A percentile compares a stretch with the other conserved stretches of the same genome.
phyloP scores from a whole-genome alignment of 2,888 invertebrate species.

The Hirudinaria manillensis region DNA sequence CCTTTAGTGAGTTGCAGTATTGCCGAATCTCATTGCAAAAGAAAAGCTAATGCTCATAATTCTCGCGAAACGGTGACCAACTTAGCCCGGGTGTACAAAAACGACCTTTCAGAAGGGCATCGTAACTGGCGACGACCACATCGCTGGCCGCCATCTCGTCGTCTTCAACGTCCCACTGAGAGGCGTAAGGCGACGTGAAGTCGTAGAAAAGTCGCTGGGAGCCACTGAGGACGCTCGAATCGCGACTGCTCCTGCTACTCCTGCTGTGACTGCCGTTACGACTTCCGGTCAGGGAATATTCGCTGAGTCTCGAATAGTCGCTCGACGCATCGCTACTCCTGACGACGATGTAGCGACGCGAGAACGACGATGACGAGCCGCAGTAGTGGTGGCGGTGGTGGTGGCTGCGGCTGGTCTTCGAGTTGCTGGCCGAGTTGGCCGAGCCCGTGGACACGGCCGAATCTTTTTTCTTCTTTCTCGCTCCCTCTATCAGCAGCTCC shows the following conservation, averaged over 20 bases:
- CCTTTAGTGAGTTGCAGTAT: background rate
- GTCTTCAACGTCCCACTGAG: constrained; percentile 21
- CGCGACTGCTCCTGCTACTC: constrained; percentile 38
- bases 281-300: constrained; percentile 38
- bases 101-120: background rate
- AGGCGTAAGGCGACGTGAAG: constrained; percentile 21
- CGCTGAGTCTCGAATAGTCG: constrained; percentile 37
- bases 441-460: constrained; percentile 8
- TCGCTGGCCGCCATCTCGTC: background rate
- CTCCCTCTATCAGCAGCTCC: constrained; percentile 19
- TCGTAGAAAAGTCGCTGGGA: constrained; percentile 20
- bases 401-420: background rate
- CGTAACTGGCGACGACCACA: constrained; percentile 1
- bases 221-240: constrained; percentile 38
- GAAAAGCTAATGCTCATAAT: background rate
- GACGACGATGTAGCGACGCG: constrained; percentile 32
- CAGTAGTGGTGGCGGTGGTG: constrained; percentile 5
- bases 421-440: constrained; percentile 12
- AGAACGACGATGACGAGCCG: constrained; percentile 19
- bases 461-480: constrained; percentile 8
- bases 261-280: constrained; percentile 35
- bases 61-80: no score
- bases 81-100: background rate
- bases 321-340: constrained; percentile 36
- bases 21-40: background rate